Base-by-base conservation (phyloP, 2,888 invertebrate genomes). In the Erebia ligea region DNA sequence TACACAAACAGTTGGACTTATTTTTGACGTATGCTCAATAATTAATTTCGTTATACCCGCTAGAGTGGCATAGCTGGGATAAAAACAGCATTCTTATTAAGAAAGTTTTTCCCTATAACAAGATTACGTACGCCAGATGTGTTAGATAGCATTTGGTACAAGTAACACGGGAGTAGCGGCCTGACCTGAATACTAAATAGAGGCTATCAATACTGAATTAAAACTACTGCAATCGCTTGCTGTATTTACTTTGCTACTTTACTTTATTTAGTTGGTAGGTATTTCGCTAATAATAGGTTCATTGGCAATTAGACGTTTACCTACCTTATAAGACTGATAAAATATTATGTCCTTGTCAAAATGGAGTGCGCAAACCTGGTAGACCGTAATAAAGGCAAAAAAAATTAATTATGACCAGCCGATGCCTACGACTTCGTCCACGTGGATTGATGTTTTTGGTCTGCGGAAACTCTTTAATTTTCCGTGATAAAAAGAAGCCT, bases 31-130 rank as follows among this genome's bases (percentile, higher is more conserved):
- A 67, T 67, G 56, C n/a, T 45, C 58, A 15, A 17, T 84, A 84
- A 85, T 86, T 85, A n/a, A 86, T 82, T 84, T 79, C 76, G 81
- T 81, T 79, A 81, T 84, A 84, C 82, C 78, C 80, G 82, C 82
- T 79, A 78, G 73, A 84, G 80, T 82, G 82, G 83, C 84, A 87
- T 83, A 85, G 76, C 76, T 77, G 82, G 79, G 83, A 86, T 84
- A 84, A 86, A 87, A 89, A 87, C 86, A 83, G 81, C 84, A 85
- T 82, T 85, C 90, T 92, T 92, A 92, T 92, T 92, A 92, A 90
- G 86, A 92, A 92, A 92, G 88, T 92, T 92, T 92, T 92, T 92
- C 86, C 88, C 88, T 86, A 87, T 92, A 92, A 92, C 90, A 88
- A 86, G 88, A 92, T 92, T 92, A 92, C 89, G 84, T 82, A 82